phyloP scores from a whole-genome alignment of 2,113 vertebrate genomes.

The Uria aalge region DNA sequence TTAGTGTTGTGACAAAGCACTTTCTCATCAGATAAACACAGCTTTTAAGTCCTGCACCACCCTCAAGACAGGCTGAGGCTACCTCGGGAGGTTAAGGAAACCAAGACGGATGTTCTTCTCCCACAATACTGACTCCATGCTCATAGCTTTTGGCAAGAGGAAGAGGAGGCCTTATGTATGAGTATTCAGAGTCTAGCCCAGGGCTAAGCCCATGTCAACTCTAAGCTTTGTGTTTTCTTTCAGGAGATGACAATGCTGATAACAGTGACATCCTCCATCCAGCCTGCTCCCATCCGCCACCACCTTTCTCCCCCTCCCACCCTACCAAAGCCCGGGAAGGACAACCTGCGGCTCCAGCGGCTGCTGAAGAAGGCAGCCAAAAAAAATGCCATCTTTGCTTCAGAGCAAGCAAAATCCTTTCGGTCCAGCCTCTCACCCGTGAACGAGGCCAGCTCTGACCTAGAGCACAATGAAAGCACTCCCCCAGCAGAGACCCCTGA shows the following conservation, averaged over 20 bases:
- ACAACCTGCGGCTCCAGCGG: conserved; percentile 85
- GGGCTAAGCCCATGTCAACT: neutral
- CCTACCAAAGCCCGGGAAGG: conserved; percentile 87
- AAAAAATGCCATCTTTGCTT: conserved; percentile 71
- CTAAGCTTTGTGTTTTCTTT: conserved; percentile 4
- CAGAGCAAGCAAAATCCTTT: conserved; percentile 71
- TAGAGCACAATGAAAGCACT: conserved; percentile 73
- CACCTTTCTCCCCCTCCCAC: conserved; percentile 83
- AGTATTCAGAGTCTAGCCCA: neutral
- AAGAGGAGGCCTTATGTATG: neutral
- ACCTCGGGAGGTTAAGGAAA: neutral
- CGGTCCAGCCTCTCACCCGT: conserved; percentile 88
- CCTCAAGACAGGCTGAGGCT: neutral
- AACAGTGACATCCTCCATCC: conserved; percentile 57
- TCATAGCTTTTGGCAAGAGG: neutral
- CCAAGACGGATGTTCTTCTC: neutral
- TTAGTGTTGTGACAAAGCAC: neutral
- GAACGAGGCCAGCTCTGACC: conserved; percentile 86
- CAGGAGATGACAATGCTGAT: conserved; percentile 83
- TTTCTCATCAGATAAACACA: neutral
- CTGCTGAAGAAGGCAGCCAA: conserved; percentile 85
- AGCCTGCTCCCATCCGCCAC: conserved; percentile 44
- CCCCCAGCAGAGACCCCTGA: conserved; percentile 58
- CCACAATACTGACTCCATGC: neutral
- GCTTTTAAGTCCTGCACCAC: neutral